Evolutionary conservation across 1,140 invertebrate species (phyloP), one percentile per base, ranked within the genome.

Genomic region (Apis cerana): DNA sequence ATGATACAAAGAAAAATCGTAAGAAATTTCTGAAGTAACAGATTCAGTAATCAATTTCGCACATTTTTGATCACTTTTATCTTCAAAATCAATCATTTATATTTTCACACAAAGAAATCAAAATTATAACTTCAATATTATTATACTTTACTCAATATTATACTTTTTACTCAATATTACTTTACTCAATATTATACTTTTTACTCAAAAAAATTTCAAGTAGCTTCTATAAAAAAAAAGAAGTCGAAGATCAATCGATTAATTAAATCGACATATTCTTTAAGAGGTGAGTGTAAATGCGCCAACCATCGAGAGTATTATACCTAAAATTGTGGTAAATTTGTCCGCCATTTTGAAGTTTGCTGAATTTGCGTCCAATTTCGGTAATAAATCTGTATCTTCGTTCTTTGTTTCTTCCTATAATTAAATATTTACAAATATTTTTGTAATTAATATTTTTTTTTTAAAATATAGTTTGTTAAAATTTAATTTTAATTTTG

Each of bases 211-310:
- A 75, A 54, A 12, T 75, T 74, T 74, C 1, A 17, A 2, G 11
- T 15, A 21, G 1, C 15, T 15, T 21, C 8, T 12, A 59, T 10
- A 13, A 21, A 56, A 33, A 12, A 10, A 56, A 54, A 9, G 23
- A 58, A 9, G 15, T 58, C 1, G n/a, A 43, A 48, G 48, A 27
- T 48, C 10, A 48, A 0, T 56, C 75, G 23, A 67, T 72, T 19
- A 17, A 43, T 23, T 8, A 62, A 12, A 72, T 54, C 48, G 12
- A 17, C 23, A 17, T 19, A 19, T 54, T 62, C n/a, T 61, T 81
- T 81, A 81, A 15, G 52, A 58, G 1, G 80, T n/a, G 12, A 81
- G n/a, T 19, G 15, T 17, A 7, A 68, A 81, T 19, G 64, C n/a
- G 23, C 48, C 64, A 21, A 67, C 0, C 13, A 59, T 43, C 0